Evolutionary conservation across 2,888 invertebrate genomes (phyloP).

Genomic region (Calliopum simillimum): DNA sequence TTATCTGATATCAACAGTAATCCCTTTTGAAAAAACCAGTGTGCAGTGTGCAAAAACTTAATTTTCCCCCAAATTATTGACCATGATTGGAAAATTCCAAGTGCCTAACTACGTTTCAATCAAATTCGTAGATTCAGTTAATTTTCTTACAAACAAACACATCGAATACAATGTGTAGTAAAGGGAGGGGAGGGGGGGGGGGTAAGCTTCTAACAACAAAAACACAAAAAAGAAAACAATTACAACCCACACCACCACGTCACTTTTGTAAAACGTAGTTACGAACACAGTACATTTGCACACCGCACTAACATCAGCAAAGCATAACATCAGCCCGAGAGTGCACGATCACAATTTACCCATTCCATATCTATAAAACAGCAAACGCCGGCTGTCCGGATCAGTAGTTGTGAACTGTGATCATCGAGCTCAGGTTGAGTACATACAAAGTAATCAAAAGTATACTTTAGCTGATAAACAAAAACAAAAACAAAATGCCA

Average conservation of each 20-base stretch:
- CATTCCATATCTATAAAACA: constrained; percentile 31
- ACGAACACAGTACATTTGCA: constrained; percentile 5
- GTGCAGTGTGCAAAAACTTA: constrained; percentile 9
- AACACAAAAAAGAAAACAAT: no score
- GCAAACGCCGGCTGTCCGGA: constrained; percentile 11
- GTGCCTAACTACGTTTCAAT: no score
- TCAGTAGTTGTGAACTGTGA: constrained; percentile 14
- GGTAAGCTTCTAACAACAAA: no score
- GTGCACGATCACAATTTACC: background rate
- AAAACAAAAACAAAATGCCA: constrained; percentile 14
- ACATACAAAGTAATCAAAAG: constrained; percentile 13
- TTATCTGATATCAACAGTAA: no score
- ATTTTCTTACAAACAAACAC: no score
- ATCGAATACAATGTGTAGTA: no score
- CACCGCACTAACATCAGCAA: constrained; percentile 23
- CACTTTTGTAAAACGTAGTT: background rate
- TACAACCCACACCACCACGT: background rate
- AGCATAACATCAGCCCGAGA: background rate
- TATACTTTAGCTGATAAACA: background rate
- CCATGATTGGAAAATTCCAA: no score
- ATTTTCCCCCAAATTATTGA: background rate
- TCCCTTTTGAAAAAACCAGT: no score
- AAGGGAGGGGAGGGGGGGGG: no score
- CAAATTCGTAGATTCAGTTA: no score
- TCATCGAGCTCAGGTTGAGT: constrained; percentile 28